phyloP scores from a whole-genome alignment of 2,113 vertebrate genomes.

The Gasterosteus nipponicus region DNA sequence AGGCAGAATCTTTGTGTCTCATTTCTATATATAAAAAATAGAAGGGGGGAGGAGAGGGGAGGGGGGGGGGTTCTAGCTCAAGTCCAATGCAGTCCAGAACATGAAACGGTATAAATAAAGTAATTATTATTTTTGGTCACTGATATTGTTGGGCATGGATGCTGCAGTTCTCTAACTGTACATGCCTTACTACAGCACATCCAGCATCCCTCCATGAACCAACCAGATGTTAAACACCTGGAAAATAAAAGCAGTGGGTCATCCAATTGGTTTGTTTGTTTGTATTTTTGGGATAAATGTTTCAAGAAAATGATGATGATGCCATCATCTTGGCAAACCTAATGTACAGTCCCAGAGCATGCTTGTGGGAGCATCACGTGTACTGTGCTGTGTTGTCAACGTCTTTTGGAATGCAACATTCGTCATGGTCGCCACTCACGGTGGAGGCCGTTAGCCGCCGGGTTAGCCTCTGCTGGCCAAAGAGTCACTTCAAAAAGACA shows the following conservation, averaged over 20 bases:
- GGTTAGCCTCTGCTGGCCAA: conserved; percentile 50
- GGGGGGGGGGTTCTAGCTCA: conserved; percentile 20
- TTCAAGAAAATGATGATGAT: conserved; percentile 54
- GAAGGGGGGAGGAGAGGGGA: neutral
- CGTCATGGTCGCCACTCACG: conserved; percentile 73
- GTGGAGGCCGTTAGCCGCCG: conserved; percentile 52
- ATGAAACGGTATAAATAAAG: conserved; percentile 35
- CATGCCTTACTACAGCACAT: conserved; percentile 72
- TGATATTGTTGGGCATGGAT: conserved; percentile 48
- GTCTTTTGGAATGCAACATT: conserved; percentile 80
- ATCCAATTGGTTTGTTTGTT: conserved; percentile 35
- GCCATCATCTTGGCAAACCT: conserved; percentile 61
- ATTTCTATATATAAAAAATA: conserved; percentile 53
- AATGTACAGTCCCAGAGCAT: conserved; percentile 80
- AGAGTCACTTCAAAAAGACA: conserved; percentile 34
- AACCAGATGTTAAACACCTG: conserved; percentile 41
- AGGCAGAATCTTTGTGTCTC: conserved; percentile 45
- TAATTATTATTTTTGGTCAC: conserved; percentile 63
- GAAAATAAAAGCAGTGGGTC: conserved; percentile 56
- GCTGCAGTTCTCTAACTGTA: conserved; percentile 70
- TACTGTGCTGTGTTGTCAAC: conserved; percentile 79
- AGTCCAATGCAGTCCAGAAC: conserved; percentile 54
- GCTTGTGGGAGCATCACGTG: conserved; percentile 75
- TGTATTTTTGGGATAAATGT: conserved; percentile 28
- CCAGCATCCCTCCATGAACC: conserved; percentile 54